Base-by-base conservation (phyloP, 2,888 invertebrate species). In the Iselma pallidipennis region DNA sequence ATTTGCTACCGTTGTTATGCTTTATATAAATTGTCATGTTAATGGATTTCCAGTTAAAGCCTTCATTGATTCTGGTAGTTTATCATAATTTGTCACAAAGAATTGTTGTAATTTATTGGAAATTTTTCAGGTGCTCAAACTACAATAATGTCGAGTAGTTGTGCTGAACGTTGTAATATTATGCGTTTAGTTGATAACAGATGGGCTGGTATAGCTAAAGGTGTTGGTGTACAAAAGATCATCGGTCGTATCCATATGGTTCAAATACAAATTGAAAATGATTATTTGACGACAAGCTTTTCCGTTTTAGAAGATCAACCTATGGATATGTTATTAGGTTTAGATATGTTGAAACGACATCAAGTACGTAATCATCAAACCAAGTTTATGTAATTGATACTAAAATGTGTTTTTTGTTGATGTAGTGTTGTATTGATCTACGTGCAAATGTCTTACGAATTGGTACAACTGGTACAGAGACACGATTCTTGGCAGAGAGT, bases 21-120 rank as follows among this genome's bases (percentile, higher is more conserved):
- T 99, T 72, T 92, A 99, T 81, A 96, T 99, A 64, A 94, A 98
- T 80, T 97, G 98, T 81, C 91, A 90, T 81, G 98, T 99, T 1
- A 99, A 99, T 83, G 97, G 97, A 37, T 90, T 92, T 78, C 94
- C 94, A 0, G 96, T 99, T 0, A 98, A 98, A 83, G 98, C 98
- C 3, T 99, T 99, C 81, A 96, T 99, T 60, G 98, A 99, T 83
- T 97, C 98, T 66, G 98, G 80, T 80, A 10, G 9, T 16, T 4
- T 19, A 7, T 21, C 16, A 21, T 5, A n/a, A n/a, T n/a, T n/a
- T n/a, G n/a, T 16, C 12, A 10, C 21, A 49, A 21, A 16, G 1
- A 16, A n/a, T 14, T 49, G 21, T n/a, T n/a, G 19, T 9, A n/a
- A 19, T 49, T 49, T 31, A 9, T 19, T 19, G 14, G 12, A 10